These are phyloP conservation scores for Numida meleagris DNA, from an alignment of 2,113 vertebrate species.

Conservation along the genomic window DNA sequence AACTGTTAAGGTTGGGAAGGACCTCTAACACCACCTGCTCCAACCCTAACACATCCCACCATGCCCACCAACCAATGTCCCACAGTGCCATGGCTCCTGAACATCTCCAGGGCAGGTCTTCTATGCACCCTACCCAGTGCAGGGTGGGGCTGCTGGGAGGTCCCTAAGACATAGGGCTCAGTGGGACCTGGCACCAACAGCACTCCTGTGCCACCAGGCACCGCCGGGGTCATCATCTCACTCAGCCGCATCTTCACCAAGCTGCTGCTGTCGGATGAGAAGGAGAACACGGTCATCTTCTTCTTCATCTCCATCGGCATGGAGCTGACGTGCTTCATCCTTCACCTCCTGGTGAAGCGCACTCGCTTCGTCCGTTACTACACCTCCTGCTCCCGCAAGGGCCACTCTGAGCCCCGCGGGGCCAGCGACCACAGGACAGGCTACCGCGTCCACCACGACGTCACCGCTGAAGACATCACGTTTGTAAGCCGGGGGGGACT, in stretches of 20 bases:
- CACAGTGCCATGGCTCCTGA: no score
- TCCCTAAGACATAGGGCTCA: accelerated
- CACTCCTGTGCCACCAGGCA: constrained; percentile 78
- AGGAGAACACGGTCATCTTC: constrained; percentile 95
- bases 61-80: no score
- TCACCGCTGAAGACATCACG: constrained; percentile 88
- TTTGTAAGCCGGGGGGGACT: constrained; percentile 83
- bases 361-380: constrained; percentile 90
- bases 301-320: constrained; percentile 94
- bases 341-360: constrained; percentile 91
- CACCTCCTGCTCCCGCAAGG: constrained; percentile 76
- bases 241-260: constrained; percentile 98
- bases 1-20: no score
- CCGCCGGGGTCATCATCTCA: constrained; percentile 94
- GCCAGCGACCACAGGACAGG: constrained; percentile 64
- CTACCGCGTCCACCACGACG: constrained; percentile 92
- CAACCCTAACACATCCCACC: no score
- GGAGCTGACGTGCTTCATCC: constrained; percentile 93
- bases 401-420: constrained; percentile 54
- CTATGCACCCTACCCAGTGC: accelerated
- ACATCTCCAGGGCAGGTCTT: not conserved
- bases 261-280: constrained; percentile 89
- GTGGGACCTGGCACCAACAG: accelerated
- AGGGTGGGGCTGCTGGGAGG: accelerated
- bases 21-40: no score